Base-by-base conservation (phyloP, 2,113 vertebrate genomes). In the Pholis gunnellus region DNA sequence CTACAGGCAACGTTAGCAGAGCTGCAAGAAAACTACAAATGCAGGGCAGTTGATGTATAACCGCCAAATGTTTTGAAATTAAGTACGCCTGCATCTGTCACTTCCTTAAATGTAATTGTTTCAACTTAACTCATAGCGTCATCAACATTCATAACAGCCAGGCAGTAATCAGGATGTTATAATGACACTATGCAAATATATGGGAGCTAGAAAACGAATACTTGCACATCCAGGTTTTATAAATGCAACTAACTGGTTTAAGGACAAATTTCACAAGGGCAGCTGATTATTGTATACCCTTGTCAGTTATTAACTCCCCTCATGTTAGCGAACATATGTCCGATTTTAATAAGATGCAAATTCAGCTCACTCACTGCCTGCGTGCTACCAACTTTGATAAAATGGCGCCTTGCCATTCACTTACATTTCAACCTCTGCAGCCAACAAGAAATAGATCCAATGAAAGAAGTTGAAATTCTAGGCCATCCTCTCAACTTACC, bases 341-440 rank as follows among this genome's bases (percentile, higher is more conserved):
- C 31, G 25, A 64, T 77, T 80, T 76, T 71, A 70, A 87, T 59
- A 44, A 85, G 79, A 42, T 46, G 59, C 27, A 68, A 34, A 60
- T 71, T 67, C 50, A 34, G n/a, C 57, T 72, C 61, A 25, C 29
- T 36, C 4, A 10, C 72, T 42, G 52, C 27, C 36, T 29, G 42
- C 14, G 5, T 54, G 36, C 20, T 54, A 20, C 59, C 18, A n/a
- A 36, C 65, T 73, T 52, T 71, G 18, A 80, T 20, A 18, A 61
- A 81, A 60, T 29, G 18, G 48, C 2, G 5, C 27, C 52, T 46
- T 29, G 38, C 50, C 52, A 14, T 48, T 48, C 61, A 36, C 70
- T 75, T 68, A 66, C 34, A 82, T 75, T 78, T 64, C 14, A 31
- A 63, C 13, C 14, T 59, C 59, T 20, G 29, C 25, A 54, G 75